Evolutionary conservation across 2,888 invertebrate species (phyloP).

Genomic region (Balanococcus diminutus): DNA sequence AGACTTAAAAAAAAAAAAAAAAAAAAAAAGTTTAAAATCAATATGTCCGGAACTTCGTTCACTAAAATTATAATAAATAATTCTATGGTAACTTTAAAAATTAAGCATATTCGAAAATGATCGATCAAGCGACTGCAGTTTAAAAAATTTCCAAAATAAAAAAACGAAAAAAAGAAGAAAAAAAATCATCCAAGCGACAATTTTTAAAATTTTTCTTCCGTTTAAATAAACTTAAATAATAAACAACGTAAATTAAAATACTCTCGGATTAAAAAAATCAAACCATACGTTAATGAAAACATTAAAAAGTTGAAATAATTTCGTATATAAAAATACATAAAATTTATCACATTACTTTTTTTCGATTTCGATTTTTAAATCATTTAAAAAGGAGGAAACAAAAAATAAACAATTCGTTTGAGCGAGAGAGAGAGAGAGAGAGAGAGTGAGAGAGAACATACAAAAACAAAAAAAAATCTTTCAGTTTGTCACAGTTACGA

Average conservation of each 20-base stretch:
- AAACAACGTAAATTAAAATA: not conserved
- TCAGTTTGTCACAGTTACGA: not conserved
- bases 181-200: not conserved
- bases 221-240: not conserved
- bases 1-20: slow-evolving; percentile 2
- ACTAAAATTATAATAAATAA: slow-evolving; percentile 50
- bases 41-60: not conserved
- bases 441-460: slow-evolving; percentile 39
- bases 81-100: slow-evolving; percentile 52
- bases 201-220: not conserved
- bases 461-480: slow-evolving; percentile 18
- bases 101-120: slow-evolving; percentile 42
- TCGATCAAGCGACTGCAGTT: slow-evolving; percentile 28
- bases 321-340: slow-evolving; percentile 2
- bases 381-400: not conserved
- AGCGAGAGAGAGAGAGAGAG: slow-evolving; percentile 47
- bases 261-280: not conserved
- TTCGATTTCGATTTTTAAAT: not conserved
- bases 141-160: not conserved
- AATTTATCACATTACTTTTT: slow-evolving; percentile 35
- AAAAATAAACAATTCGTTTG: not conserved
- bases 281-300: not conserved
- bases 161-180: not conserved
- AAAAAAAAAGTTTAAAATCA: not conserved
- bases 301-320: not conserved